Percentiles rank a stretch among this genome's conserved stretches.
Conservation (phyloP, 2,888 invertebrate species). For the Cheilosia urbana region DNA sequence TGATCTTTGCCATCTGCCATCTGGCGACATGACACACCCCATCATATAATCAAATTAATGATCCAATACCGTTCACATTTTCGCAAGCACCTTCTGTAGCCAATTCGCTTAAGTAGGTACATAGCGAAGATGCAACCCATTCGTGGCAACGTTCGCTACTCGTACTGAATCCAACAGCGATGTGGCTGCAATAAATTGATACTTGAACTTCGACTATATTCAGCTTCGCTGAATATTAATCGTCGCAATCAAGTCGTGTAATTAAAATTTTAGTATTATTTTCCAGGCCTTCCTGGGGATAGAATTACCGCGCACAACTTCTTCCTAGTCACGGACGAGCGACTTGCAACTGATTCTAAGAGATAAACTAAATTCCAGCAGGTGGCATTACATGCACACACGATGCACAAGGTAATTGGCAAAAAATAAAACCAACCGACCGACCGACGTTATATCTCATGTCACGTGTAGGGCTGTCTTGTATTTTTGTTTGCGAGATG, state of each 20-base stretch:
- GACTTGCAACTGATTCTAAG: constrained; percentile 36
- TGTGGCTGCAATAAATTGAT: no score
- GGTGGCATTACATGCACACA: constrained; percentile 65
- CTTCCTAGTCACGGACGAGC: no score
- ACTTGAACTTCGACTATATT: background rate
- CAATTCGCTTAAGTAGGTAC: no score
- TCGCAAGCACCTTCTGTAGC: no score
- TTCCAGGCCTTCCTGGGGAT: constrained; percentile 17
- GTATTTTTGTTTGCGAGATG: constrained; percentile 26
- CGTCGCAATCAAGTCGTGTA: constrained; percentile 49
- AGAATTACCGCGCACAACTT: constrained; percentile 18
- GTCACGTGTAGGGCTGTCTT: constrained; percentile 42
- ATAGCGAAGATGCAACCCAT: no score
- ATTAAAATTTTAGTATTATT: constrained; percentile 69
- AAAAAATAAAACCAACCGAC: constrained; percentile 1
- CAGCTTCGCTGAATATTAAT: constrained; percentile 57
- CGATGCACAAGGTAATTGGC: constrained; percentile 52
- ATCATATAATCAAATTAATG: no score
- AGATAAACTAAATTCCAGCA: constrained; percentile 72
- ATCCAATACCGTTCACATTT: no score
- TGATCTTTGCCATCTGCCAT: no score
- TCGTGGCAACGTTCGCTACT: no score
- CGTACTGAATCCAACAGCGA: no score
- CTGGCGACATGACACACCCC: no score
- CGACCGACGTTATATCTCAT: constrained; percentile 32